These are phyloP conservation scores for Hyperopisus bebe DNA, from an alignment of 2,113 vertebrate species.

Conservation along the genomic window DNA sequence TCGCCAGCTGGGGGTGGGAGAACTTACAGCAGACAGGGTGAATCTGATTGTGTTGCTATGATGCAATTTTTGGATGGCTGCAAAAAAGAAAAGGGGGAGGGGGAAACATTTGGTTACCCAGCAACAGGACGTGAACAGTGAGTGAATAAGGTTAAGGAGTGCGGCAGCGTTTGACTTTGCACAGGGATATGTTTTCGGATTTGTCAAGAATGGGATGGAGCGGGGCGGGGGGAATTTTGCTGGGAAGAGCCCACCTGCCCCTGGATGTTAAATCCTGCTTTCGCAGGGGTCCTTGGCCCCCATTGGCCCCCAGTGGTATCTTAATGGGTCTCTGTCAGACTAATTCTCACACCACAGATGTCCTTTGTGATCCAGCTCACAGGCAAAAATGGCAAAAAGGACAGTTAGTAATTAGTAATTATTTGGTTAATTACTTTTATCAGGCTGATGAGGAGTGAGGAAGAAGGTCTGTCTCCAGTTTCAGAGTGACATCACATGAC, in stretches of 20 bases:
- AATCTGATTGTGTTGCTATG: slow-evolving; percentile 45
- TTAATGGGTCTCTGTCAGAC: slow-evolving; percentile 8
- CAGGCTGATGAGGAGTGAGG: background rate
- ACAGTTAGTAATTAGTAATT: background rate
- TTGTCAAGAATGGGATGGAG: background rate
- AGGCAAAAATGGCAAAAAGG: background rate
- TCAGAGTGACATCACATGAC: background rate
- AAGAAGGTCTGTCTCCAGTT: background rate
- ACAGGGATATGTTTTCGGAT: slow-evolving; percentile 59
- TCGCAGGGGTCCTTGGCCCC: slow-evolving; percentile 27
- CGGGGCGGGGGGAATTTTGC: slow-evolving; percentile 27
- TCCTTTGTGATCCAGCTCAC: background rate
- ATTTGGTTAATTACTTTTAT: background rate
- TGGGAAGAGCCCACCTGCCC: slow-evolving; percentile 61
- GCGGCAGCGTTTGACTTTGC: slow-evolving; percentile 50
- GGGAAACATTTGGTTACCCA: slow-evolving; percentile 63
- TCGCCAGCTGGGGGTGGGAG: slow-evolving; percentile 3
- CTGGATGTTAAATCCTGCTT: slow-evolving; percentile 49
- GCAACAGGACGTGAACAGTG: slow-evolving; percentile 50
- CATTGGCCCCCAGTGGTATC: background rate
- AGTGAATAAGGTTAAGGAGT: slow-evolving; percentile 48
- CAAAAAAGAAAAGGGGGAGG: slow-evolving; percentile 39
- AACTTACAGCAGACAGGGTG: slow-evolving; percentile 33
- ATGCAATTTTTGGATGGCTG: slow-evolving; percentile 41
- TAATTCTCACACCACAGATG: background rate